Evolutionary conservation across 2,888 invertebrate species (phyloP), one percentile per base, ranked within the genome.

Genomic region (Dryobotodes eremita): DNA sequence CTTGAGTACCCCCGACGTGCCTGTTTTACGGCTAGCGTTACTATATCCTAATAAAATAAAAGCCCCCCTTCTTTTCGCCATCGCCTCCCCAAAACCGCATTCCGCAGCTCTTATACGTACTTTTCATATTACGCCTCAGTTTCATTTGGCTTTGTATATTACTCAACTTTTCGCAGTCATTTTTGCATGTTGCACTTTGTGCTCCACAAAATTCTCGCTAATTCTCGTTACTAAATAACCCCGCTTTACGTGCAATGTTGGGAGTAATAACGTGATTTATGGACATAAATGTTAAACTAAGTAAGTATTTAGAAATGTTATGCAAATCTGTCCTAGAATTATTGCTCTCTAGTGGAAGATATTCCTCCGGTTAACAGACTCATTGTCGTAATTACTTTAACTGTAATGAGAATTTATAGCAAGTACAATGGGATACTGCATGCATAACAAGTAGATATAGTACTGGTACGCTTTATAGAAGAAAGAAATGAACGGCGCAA

Each of bases 101-200:
- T 65, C 70, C 78, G 50, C 71, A 57, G 73, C 74, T 86, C 86
- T 77, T 72, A 59, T 71, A 62, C 68, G 71, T 86, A 73, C 86
- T 87, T 86, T 84, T 86, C 86, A 88, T 86, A 83, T 87, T 86
- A 85, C 83, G 80, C 81, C 87, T 87, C 83, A 82, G 85, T 83
- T 87, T 83, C 80, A 86, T 87, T 77, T 82, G 81, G 86, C 85
- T 89, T 89, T 90, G 84, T 86, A 85, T 88, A 91, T 90, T 91
- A 87, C 87, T 87, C 87, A 82, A 90, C 88, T 89, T 88, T 86
- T 85, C 83, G 84, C 82, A 85, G 87, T 86, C 86, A 87, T 89
- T 90, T 90, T 86, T 84, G 77, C 61, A 79, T 75, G 76, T 46
- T 86, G 86, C 86, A 86, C 77, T 86, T 84, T 85, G 71, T 79